Evolutionary conservation across 2,797 vertebrate genomes (phyloP), one percentile per base, ranked within the genome.

Genomic region (Acanthopagrus latus): DNA sequence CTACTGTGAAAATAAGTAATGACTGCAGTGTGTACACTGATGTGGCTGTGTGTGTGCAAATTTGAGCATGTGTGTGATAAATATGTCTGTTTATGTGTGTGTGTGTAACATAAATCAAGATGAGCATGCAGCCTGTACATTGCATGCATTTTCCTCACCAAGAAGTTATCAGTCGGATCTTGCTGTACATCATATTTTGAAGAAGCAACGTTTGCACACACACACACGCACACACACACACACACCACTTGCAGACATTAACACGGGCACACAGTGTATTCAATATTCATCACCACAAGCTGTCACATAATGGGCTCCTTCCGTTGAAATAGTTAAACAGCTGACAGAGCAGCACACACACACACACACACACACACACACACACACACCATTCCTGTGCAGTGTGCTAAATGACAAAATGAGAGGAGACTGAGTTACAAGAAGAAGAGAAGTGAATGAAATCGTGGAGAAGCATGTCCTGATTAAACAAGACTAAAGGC

Each of bases 271-370:
- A 80, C 73, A 83, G 71, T 78, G 71, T 91, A 92, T 93, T 92
- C 88, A 94, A 88, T 94, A 95, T 94, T 92, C 84, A 94, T 88
- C 89, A 92, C 67, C 89, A 85, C 90, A 92, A 93, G 90, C 88
- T 94, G 93, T 92, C 92, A 93, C 90, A 93, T 91, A 94, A 94
- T 84, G 86, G 81, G 83, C 81, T 92, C 67, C 79, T 89, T 92
- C 90, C 23, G 57, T 59, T 83, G 85, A 88, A 89, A 91, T 86
- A 83, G 87, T 88, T 92, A 90, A 92, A 91, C 80, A 92, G 92
- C 84, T 93, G 91, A 92, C 88, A 78, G 90, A 87, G 90, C 92
- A 90, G 70, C 18, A 38, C 55, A 54, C 71, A 60, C 58, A 50
- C 68, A 58, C 65, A 50, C 75, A 74, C 23, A 82, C 58, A 64